Percentiles rank a stretch among this genome's conserved stretches.
Conservation (phyloP, 2,888 invertebrate species). For the Stramonita haemastoma region DNA sequence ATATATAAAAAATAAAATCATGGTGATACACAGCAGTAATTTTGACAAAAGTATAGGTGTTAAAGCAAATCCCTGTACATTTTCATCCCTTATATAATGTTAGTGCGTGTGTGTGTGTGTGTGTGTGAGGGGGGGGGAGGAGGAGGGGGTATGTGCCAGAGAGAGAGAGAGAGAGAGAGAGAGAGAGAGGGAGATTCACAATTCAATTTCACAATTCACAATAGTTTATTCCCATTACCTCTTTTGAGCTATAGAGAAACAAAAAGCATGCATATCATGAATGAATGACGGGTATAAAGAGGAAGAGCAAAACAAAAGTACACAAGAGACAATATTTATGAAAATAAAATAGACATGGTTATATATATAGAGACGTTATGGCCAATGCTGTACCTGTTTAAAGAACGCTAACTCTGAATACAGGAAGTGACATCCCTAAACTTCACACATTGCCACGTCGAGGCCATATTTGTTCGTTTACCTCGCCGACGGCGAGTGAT, state of each 20-base stretch:
- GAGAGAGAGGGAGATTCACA: background rate
- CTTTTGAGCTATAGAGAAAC: background rate
- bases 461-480: conserved; percentile 36
- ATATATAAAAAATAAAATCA: background rate
- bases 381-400: too few relatives aligned
- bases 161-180: background rate
- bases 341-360: too few relatives aligned
- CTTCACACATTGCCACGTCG: conserved; percentile 22
- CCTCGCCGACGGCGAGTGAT: conserved; percentile 33
- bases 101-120: background rate
- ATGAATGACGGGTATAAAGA: background rate
- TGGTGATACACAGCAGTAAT: background rate
- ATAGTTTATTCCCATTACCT: background rate
- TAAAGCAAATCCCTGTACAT: background rate
- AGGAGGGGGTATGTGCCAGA: background rate
- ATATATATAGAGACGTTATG: background rate
- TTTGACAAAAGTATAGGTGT: too few relatives aligned
- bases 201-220: too few relatives aligned
- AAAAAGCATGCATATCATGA: background rate
- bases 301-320: background rate
- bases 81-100: background rate
- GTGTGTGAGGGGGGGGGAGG: background rate
- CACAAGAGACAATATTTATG: too few relatives aligned
- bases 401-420: conserved; percentile 4
- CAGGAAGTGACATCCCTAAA: conserved; percentile 31